Percentiles rank a stretch among this genome's conserved stretches.
Evolutionary conservation across 2,113 vertebrate genomes (phyloP).

Genomic region (Chunga burmeisteri): DNA sequence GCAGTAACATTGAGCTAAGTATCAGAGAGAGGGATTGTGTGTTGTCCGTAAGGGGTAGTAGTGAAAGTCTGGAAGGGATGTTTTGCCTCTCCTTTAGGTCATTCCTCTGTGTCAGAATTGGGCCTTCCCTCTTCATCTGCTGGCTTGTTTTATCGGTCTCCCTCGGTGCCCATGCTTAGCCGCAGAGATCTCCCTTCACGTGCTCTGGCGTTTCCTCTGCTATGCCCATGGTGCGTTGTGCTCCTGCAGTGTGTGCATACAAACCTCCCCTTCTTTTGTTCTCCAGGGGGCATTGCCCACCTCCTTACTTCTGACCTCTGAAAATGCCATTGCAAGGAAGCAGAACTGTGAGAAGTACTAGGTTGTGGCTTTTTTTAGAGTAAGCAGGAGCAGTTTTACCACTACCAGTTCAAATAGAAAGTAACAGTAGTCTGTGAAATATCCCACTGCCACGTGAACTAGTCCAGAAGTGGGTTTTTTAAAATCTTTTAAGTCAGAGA

Average conservation of each 20-base stretch:
- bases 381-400: neutral
- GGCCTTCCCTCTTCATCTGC: neutral
- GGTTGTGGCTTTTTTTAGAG: neutral
- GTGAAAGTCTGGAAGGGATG: neutral
- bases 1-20: neutral
- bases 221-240: neutral
- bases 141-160: neutral
- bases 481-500: neutral
- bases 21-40: neutral
- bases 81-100: neutral
- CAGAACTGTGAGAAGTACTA: neutral
- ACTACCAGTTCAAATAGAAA: neutral
- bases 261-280: neutral
- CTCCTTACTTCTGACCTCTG: neutral
- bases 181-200: fast-evolving
- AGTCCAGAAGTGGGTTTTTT: neutral
- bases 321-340: fast-evolving
- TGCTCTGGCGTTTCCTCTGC: neutral
- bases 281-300: fast-evolving
- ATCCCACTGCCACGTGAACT: neutral
- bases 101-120: neutral
- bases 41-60: neutral
- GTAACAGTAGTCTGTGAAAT: neutral
- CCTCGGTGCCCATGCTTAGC: neutral
- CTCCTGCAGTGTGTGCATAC: neutral